Base-by-base conservation (phyloP, 1,140 invertebrate genomes). In the Coenobita brevimanus region DNA sequence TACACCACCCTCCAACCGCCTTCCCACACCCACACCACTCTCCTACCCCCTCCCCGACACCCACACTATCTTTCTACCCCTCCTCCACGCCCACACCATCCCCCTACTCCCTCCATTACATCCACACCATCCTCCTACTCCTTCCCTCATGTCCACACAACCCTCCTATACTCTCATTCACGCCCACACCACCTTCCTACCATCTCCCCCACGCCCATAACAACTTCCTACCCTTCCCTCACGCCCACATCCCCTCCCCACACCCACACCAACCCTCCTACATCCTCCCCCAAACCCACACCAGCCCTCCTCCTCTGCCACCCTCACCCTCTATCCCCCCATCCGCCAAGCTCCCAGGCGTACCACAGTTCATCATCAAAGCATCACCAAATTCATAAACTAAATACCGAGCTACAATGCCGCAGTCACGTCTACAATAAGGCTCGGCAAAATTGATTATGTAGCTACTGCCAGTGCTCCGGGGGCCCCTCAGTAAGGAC, bases 401-500 rank as follows among this genome's bases (percentile, higher is more conserved):
- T 46, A 43, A 78, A 43, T 6, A 43, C 6, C 15, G 27, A 54
- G 50, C 38, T 46, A 79, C 43, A 50, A 46, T 27, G 30, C 24
- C 50, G 41, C 46, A 79, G 30, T 46, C 30, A 24, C 38, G 41
- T 64, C 33, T 41, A 36, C 69, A 83, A 43, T 41, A 50, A 41
- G 24, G 69, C 27, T n/a, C n/a, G 50, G 43, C 43, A 71, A 83
- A 83, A 83, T 83, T 73, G 67, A 83, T 83, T 83, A 73, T 83
- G 67, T 83, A 83, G 81, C 67, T 50, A 83, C 67, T 57, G 81
- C 67, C 36, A 67, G 33, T 54, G 81, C 43, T 43, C 46, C 64
- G 27, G 81, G n/a, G 81, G 81, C 81, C 81, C 81, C 67, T 83
- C 81, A 83, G 81, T 83, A 71, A 83, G 81, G 81, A 83, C 81